These are phyloP conservation scores for Coptodon rendalli DNA, from an alignment of 2,113 vertebrate genomes.

Conservation along the genomic window DNA sequence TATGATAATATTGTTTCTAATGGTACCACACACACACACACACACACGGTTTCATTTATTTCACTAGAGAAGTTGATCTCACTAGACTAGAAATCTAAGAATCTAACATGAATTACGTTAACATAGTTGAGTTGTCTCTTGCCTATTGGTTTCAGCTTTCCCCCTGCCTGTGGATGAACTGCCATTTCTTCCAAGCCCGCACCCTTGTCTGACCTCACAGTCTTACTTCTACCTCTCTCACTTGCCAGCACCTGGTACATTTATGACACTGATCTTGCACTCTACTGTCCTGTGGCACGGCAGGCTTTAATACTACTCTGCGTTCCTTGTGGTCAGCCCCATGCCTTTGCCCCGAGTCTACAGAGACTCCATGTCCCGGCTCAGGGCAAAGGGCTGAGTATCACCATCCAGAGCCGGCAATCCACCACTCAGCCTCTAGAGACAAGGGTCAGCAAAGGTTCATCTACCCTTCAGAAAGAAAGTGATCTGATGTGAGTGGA, in stretches of 20 bases:
- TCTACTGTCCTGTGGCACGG: background rate
- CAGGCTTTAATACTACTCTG: background rate
- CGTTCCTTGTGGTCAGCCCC: background rate
- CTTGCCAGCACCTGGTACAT: background rate
- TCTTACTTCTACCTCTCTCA: background rate
- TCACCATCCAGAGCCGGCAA: conserved; percentile 5
- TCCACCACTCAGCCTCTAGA: background rate
- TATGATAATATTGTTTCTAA: background rate
- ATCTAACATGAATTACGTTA: conserved; percentile 31
- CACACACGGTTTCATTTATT: background rate
- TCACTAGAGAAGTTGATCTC: background rate
- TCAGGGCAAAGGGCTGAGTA: conserved; percentile 26
- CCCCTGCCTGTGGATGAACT: background rate
- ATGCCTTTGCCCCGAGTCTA: background rate
- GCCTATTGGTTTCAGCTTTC: background rate
- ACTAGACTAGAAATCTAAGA: background rate
- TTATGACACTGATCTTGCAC: background rate
- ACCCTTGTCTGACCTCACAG: conserved; percentile 1
- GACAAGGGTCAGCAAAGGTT: conserved; percentile 17
- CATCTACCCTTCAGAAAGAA: conserved; percentile 28
- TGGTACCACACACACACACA: background rate
- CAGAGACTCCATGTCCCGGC: background rate
- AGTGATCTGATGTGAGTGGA: conserved; percentile 43
- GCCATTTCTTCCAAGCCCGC: background rate
- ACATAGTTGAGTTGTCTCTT: conserved; percentile 12